phyloP scores from a whole-genome alignment of 2,797 vertebrate species.

The Danio jaintianensis region DNA sequence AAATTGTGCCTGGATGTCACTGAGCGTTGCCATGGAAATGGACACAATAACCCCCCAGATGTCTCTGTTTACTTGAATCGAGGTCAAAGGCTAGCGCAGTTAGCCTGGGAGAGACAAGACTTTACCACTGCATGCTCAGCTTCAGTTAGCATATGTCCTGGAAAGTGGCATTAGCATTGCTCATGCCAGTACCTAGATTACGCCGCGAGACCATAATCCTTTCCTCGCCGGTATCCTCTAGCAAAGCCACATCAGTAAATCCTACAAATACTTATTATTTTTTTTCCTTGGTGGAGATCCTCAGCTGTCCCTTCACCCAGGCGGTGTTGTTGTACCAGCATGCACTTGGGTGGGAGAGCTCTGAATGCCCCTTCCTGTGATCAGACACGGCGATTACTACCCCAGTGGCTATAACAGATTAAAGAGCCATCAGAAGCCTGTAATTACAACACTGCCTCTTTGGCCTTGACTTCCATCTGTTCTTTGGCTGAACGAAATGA shows the following conservation, averaged over 20 bases:
- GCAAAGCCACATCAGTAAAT: conserved; percentile 7
- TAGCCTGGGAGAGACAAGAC: conserved; percentile 21
- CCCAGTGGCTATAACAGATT: conserved; percentile 35
- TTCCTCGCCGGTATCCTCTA: background rate
- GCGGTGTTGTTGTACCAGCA: background rate
- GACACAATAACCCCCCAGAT: conserved; percentile 14
- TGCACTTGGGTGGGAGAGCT: background rate
- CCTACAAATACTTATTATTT: conserved; percentile 27
- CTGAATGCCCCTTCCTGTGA: conserved; percentile 39
- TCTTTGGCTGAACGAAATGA: conserved; percentile 12
- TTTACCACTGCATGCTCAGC: conserved; percentile 5
- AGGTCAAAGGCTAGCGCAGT: conserved; percentile 9
- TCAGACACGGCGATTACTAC: background rate
- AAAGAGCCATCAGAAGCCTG: conserved; percentile 21
- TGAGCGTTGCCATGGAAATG: conserved; percentile 7
- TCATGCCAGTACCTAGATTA: conserved; percentile 33
- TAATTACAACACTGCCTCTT: conserved; percentile 51
- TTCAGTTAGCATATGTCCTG: conserved; percentile 38
- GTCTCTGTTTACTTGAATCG: background rate
- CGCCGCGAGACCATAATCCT: conserved; percentile 16
- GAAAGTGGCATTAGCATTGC: conserved; percentile 37
- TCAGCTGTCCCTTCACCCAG: background rate
- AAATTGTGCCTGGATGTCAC: background rate
- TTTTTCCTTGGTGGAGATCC: background rate
- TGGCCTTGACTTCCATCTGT: conserved; percentile 46